phyloP scores from a whole-genome alignment of 2,888 invertebrate genomes.

The Geophilus truncorum region DNA sequence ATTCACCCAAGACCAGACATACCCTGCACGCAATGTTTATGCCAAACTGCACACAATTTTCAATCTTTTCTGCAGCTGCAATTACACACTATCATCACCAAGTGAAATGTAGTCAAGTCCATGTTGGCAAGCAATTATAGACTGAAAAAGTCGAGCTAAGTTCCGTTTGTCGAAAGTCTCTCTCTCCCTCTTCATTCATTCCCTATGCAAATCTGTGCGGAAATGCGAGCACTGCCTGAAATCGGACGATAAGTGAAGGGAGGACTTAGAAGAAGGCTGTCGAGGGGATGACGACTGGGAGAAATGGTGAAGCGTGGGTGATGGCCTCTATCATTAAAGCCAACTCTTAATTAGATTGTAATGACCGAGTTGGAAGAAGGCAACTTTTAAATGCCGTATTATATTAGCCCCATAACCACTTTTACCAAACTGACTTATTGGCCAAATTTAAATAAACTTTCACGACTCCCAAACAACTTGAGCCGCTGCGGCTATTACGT shows the following conservation, averaged over 20 bases:
- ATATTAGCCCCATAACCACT: neutral
- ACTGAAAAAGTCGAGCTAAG: slow-evolving; percentile 7
- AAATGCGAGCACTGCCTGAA: slow-evolving; percentile 20
- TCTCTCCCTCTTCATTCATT: slow-evolving; percentile 16
- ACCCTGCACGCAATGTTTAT: slow-evolving; percentile 14
- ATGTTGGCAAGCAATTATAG: slow-evolving; percentile 20
- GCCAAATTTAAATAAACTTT: neutral
- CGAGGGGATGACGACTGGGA: neutral
- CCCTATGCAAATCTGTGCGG: slow-evolving; percentile 20
- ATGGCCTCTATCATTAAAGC: slow-evolving; percentile 16
- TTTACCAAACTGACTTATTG: slow-evolving; percentile 10
- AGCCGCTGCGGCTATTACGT: neutral
- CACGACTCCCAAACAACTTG: neutral
- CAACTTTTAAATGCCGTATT: slow-evolving; percentile 9
- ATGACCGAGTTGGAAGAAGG: slow-evolving; percentile 6
- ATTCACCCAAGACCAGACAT: neutral
- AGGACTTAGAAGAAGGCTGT: slow-evolving; percentile 7
- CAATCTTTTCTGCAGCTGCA: neutral
- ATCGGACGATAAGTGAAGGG: slow-evolving; percentile 20
- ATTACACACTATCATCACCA: neutral
- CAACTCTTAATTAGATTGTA: slow-evolving; percentile 15
- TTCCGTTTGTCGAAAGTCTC: slow-evolving; percentile 12
- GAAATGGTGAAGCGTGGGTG: neutral
- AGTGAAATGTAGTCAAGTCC: slow-evolving; percentile 10
- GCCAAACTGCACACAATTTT: neutral